A percentile compares a stretch with the other conserved stretches of the same genome.
Evolutionary conservation across 2,888 invertebrate genomes (phyloP).

Genomic region (Chrysina gloriosa): DNA sequence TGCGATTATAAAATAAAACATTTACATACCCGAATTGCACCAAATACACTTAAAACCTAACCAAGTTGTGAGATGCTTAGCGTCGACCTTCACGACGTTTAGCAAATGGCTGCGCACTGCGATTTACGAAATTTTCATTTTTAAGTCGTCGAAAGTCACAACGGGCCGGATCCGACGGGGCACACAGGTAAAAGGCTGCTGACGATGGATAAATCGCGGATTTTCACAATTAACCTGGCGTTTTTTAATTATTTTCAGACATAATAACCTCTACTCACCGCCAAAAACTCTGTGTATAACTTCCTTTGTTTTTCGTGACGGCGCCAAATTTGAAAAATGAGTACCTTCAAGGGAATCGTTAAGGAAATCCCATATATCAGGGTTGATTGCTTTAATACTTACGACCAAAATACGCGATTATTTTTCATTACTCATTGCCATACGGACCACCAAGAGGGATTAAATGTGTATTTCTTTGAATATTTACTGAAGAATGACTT

Average conservation of each 20-base stretch:
- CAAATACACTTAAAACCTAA: slow-evolving; percentile 63
- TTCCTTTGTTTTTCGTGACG: slow-evolving; percentile 46
- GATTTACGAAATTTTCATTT: slow-evolving; percentile 26
- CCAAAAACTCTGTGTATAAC: slow-evolving; percentile 57
- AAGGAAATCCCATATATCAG: slow-evolving; percentile 72
- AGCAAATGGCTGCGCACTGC: slow-evolving; percentile 53
- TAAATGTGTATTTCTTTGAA: slow-evolving; percentile 61
- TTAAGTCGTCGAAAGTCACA: not conserved
- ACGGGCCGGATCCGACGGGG: no score
- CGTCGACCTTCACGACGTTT: slow-evolving; percentile 61
- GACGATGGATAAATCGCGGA: slow-evolving; percentile 12
- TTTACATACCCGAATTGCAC: slow-evolving; percentile 58
- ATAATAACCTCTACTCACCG: slow-evolving; percentile 61
- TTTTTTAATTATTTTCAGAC: slow-evolving; percentile 41
- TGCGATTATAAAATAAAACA: not conserved
- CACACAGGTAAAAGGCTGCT: slow-evolving; percentile 5
- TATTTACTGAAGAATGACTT: slow-evolving; percentile 51
- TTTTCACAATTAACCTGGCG: slow-evolving; percentile 1
- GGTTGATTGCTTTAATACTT: slow-evolving; percentile 70
- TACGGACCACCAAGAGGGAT: slow-evolving; percentile 71
- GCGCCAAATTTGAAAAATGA: slow-evolving; percentile 64
- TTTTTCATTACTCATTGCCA: slow-evolving; percentile 78
- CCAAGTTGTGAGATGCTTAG: slow-evolving; percentile 61
- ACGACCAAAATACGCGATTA: slow-evolving; percentile 65
- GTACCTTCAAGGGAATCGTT: slow-evolving; percentile 72